Evolutionary conservation across 1,140 invertebrate genomes (phyloP), one percentile per base, ranked within the genome.

Genomic region (Ostrea denselamellosa): DNA sequence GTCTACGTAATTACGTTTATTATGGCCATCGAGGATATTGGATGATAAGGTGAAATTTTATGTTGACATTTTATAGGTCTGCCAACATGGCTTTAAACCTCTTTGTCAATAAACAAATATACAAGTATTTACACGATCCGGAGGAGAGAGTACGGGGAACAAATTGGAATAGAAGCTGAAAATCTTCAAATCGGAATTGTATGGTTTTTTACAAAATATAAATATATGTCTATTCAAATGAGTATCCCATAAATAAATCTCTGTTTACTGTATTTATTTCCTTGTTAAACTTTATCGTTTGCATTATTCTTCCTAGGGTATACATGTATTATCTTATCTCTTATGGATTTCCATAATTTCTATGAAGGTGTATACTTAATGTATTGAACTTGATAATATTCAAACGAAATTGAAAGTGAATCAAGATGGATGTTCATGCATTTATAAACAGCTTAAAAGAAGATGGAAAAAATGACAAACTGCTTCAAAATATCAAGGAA

Each of bases 401-500:
- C 34, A 10, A 51, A 2, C 22, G 12, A 83, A 83, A 8, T 53
- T 17, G 9, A 22, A 14, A 0, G 14, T 12, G 44, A 53, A 12
- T 19, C 14, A 22, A 58, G 17, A 85, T 85, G 83, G 83, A 85
- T 34, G 83, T 85, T 2, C 83, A 85, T 34, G 14, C 52, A 19
- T 85, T 85, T 58, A 85, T 85, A 19, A 85, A 85, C 14, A 58
- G 56, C 25, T 14, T 85, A 28, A 56, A 54, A 58, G 83, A 56
- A 52, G 83, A 85, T 44, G 19, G 4, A 28, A 34, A 62, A 62
- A 85, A 85, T 56, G 28, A 58, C 25, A 62, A 56, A 62, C 53
- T 85, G 53, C 51, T 85, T 12, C 17, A 56, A 12, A 44, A 58
- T 12, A 85, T 85, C 14, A 56, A 58, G 28, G 54, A 85, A 56